These are phyloP conservation scores for Callaeas wilsoni DNA, from an alignment of 2,113 vertebrate species.

Conservation along the genomic window DNA sequence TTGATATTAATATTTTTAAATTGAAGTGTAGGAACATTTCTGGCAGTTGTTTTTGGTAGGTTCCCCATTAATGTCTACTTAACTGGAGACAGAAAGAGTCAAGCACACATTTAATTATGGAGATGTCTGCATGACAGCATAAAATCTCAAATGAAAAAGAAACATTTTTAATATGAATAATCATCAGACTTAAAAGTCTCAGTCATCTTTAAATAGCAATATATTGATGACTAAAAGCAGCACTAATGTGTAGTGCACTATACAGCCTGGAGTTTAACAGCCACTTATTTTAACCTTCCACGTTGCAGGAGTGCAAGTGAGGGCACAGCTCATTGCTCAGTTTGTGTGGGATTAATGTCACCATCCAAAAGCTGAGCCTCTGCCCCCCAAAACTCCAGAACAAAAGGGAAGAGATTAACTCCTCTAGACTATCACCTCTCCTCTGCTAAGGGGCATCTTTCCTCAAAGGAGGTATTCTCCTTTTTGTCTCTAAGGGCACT, in stretches of 20 bases:
- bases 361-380: background rate
- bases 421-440: background rate
- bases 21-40: background rate
- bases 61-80: background rate
- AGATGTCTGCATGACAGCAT: background rate
- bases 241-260: background rate
- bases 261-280: background rate
- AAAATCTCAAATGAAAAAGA: background rate
- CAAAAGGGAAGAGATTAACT: background rate
- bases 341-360: background rate
- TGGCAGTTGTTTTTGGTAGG: background rate
- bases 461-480: background rate
- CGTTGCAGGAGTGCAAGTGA: rapidly evolving
- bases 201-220: background rate
- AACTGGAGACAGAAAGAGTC: background rate
- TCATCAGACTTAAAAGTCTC: background rate
- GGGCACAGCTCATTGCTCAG: background rate
- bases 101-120: background rate
- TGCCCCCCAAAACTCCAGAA: background rate
- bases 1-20: background rate
- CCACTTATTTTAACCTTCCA: background rate
- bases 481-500: background rate
- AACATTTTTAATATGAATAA: background rate
- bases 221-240: background rate
- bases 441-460: background rate